Percentiles rank a stretch among this genome's conserved stretches.
Evolutionary conservation across 2,888 invertebrate species (phyloP).

Genomic region (Tineola bisselliella): DNA sequence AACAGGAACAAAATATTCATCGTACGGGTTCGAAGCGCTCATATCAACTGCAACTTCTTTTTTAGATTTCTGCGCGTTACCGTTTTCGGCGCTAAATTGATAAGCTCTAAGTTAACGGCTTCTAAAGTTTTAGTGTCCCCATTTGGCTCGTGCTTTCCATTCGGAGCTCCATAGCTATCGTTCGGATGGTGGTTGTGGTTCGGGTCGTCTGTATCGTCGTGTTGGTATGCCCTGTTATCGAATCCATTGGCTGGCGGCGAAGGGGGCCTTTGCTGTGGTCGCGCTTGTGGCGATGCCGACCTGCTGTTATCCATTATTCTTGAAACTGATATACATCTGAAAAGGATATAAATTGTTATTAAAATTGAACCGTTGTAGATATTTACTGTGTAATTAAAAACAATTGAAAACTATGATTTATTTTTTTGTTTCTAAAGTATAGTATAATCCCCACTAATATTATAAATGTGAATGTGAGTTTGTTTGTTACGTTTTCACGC

Average conservation of each 20-base stretch:
- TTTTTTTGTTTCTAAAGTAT: too few relatives aligned
- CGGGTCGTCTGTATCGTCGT: constrained; percentile 49
- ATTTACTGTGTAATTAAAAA: too few relatives aligned
- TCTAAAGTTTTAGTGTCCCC: constrained; percentile 65
- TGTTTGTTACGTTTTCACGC: too few relatives aligned
- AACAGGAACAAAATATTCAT: constrained; percentile 86
- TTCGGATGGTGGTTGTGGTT: constrained; percentile 52
- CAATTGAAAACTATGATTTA: too few relatives aligned
- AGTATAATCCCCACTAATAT: too few relatives aligned
- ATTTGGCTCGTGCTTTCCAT: constrained; percentile 51
- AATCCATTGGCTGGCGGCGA: constrained; percentile 47
- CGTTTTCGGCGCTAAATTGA: constrained; percentile 75
- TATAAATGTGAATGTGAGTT: too few relatives aligned
- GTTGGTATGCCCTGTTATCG: constrained; percentile 53
- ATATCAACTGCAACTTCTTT: constrained; percentile 73
- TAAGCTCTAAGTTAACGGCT: constrained; percentile 82
- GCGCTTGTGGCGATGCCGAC: constrained; percentile 58
- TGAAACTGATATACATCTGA: constrained; percentile 64
- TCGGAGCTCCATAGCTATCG: constrained; percentile 34
- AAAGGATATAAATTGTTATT: constrained; percentile 19
- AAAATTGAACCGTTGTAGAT: constrained; percentile 5
- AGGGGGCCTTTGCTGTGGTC: constrained; percentile 56
- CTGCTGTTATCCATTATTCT: constrained; percentile 63
- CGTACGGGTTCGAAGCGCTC: constrained; percentile 76
- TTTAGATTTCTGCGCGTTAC: constrained; percentile 68